phyloP scores from a whole-genome alignment of 2,888 invertebrate species.

The Melieria crassipennis region DNA sequence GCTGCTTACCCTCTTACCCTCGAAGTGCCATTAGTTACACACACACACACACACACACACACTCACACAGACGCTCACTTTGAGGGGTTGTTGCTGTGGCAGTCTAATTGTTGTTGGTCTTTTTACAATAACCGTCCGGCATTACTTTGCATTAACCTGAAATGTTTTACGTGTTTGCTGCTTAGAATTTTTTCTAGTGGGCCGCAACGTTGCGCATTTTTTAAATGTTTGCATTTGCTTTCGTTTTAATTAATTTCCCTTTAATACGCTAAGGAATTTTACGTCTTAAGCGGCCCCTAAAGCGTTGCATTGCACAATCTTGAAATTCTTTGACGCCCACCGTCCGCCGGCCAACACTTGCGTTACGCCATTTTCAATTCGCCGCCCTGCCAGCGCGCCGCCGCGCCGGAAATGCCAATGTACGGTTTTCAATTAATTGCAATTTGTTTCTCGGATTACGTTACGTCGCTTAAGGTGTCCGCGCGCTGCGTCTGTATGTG shows the following conservation, averaged over 20 bases:
- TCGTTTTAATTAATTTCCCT: conserved; percentile 19
- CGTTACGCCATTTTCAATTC: background rate
- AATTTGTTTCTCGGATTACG: conserved; percentile 59
- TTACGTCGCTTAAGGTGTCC: conserved; percentile 45
- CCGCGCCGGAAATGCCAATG: background rate
- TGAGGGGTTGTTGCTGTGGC: too few species aligned
- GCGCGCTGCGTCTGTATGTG: conserved; percentile 1
- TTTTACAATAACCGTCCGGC: background rate
- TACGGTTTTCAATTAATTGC: conserved; percentile 57
- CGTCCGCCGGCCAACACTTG: background rate
- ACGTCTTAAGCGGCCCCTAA: conserved; percentile 14
- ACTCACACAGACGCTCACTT: too few species aligned
- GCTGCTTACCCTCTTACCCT: too few species aligned
- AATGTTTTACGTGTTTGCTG: conserved; percentile 1
- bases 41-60: too few species aligned
- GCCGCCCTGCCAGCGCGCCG: conserved; percentile 9
- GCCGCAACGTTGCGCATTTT: conserved; percentile 23
- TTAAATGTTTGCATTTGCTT: conserved; percentile 25
- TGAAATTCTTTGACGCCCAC: conserved; percentile 29
- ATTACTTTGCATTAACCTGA: conserved; percentile 22
- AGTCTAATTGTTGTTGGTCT: background rate
- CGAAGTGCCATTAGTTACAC: too few species aligned
- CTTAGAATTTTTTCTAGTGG: background rate
- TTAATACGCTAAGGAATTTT: conserved; percentile 32
- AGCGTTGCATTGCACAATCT: conserved; percentile 24